phyloP scores from a whole-genome alignment of 30 jellyfish, hydroid and myxozoan species.

The Phacellophora camtschatica region DNA sequence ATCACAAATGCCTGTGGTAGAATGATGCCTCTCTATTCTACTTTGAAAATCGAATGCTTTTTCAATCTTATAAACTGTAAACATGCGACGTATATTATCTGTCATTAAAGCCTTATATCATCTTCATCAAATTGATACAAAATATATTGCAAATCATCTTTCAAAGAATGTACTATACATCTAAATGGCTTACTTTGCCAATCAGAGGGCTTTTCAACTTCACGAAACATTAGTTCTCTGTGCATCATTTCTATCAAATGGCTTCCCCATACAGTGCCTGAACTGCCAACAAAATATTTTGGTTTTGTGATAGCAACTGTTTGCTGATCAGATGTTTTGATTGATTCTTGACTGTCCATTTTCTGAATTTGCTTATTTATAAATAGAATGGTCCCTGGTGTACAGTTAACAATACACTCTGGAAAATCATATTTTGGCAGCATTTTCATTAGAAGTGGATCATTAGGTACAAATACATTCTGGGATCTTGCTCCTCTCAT shows the following conservation, averaged over 20 bases:
- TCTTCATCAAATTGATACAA: background rate
- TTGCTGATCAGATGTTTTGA: constrained; percentile 15
- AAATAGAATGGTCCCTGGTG: constrained; percentile 22
- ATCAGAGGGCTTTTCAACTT: background rate
- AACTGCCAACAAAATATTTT: background rate
- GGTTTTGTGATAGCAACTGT: background rate
- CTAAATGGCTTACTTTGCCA: constrained; percentile 21
- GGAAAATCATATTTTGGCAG: constrained; percentile 40
- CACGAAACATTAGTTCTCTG: background rate
- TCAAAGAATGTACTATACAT: background rate
- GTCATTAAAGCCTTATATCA: background rate
- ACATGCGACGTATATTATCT: background rate
- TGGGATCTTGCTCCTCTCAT: constrained; percentile 40
- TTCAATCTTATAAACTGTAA: background rate
- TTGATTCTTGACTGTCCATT: background rate
- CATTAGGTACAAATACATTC: constrained; percentile 17
- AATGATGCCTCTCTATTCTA: background rate
- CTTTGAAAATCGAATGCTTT: background rate
- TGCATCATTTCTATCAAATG: background rate
- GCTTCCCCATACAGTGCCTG: background rate
- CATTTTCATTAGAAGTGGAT: constrained; percentile 21
- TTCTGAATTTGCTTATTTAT: constrained; percentile 4
- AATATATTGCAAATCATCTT: background rate
- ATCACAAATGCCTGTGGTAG: background rate
- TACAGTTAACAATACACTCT: constrained; percentile 41